phyloP scores from a whole-genome alignment of 2,888 invertebrate species.

The Drosophila melanocephala region DNA sequence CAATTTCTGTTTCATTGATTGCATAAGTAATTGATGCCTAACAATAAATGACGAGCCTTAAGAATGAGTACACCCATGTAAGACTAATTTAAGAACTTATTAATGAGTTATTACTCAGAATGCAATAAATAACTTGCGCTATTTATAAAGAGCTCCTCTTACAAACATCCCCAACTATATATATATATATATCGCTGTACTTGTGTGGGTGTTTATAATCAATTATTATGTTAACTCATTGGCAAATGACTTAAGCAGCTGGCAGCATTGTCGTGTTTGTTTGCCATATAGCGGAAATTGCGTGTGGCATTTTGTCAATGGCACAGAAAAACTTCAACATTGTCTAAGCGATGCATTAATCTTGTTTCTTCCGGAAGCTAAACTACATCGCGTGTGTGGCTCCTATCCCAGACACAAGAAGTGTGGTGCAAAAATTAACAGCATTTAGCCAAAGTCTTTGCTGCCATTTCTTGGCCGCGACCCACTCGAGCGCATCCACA shows the following conservation, averaged over 20 bases:
- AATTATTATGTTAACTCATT: slow-evolving; percentile 20
- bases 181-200: neutral
- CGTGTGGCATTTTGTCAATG: slow-evolving; percentile 26
- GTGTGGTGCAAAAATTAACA: slow-evolving; percentile 42
- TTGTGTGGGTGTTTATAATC: neutral
- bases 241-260: slow-evolving; percentile 44
- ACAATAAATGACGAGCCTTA: neutral
- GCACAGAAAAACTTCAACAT: neutral
- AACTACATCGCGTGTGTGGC: slow-evolving; percentile 48
- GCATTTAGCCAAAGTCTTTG: slow-evolving; percentile 42
- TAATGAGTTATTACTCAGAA: slow-evolving; percentile 27
- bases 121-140: slow-evolving; percentile 13
- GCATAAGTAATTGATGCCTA: neutral
- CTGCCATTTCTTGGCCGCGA: neutral
- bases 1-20: neutral
- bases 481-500: slow-evolving; percentile 21
- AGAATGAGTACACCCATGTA: neutral
- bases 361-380: slow-evolving; percentile 10
- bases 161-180: slow-evolving; percentile 6
- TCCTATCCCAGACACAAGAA: slow-evolving; percentile 5
- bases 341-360: slow-evolving; percentile 23
- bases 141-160: slow-evolving; percentile 28
- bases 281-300: slow-evolving; percentile 23
- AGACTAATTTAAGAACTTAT: slow-evolving; percentile 12
- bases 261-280: slow-evolving; percentile 22